phyloP scores from a whole-genome alignment of 1,140 invertebrate genomes.

The Tribolium madens region DNA sequence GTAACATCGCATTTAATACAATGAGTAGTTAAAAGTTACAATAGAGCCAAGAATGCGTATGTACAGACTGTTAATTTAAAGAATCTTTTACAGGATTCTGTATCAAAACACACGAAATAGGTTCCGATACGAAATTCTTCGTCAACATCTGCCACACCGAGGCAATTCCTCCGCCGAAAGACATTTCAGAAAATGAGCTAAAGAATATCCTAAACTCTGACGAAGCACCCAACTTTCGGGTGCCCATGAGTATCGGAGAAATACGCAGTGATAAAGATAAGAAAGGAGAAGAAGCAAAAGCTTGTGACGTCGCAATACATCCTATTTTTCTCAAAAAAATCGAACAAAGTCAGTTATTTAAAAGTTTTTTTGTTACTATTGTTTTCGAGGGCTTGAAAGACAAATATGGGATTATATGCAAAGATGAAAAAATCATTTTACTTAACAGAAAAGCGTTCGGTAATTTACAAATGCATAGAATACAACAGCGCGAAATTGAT shows the following conservation, averaged over 20 bases:
- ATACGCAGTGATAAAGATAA: constrained; percentile 84
- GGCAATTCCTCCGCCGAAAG: constrained; percentile 82
- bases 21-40: no score
- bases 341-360: constrained; percentile 75
- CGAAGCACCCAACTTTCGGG: constrained; percentile 76
- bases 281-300: constrained; percentile 75
- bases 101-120: constrained; percentile 80
- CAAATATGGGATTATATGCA: constrained; percentile 79
- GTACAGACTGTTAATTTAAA: background rate
- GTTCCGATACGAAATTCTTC: constrained; percentile 80
- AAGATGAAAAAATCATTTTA: constrained; percentile 71
- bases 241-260: constrained; percentile 91
- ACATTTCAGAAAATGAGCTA: constrained; percentile 83
- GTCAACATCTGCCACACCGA: constrained; percentile 83
- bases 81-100: constrained; percentile 78
- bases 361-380: constrained; percentile 81
- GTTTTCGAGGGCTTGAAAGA: constrained; percentile 80
- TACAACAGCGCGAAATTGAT: constrained; percentile 75
- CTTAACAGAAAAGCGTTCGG: constrained; percentile 78
- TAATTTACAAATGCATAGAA: constrained; percentile 77
- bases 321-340: constrained; percentile 79
- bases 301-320: constrained; percentile 84
- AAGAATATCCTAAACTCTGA: constrained; percentile 78
- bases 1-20: background rate
- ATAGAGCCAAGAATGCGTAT: no score